Evolutionary conservation across 1,140 invertebrate genomes (phyloP), one percentile per base, ranked within the genome.

Genomic region (Polypedilum pembai): DNA sequence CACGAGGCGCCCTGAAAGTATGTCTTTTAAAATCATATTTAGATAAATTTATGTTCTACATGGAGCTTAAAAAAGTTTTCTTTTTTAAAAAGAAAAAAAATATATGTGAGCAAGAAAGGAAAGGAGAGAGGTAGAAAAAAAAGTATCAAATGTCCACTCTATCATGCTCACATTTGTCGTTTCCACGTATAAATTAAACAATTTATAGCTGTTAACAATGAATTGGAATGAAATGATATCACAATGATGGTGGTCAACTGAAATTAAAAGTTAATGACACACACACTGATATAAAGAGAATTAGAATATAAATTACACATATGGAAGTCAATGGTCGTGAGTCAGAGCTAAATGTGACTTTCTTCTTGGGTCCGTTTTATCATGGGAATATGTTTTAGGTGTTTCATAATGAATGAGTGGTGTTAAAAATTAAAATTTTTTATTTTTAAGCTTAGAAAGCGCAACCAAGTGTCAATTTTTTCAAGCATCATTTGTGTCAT

Each of bases 191-290:
- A 56, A 56, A 56, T 56, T 56, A 56, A 56, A 56, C 45, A 56
- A 56, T 56, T 56, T 56, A 56, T 56, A 12, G 45, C 45, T n/a
- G n/a, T 56, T 33, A 33, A 33, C 24, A 15, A 56, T 12, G n/a
- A n/a, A 56, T 56, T n/a, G 45, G n/a, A 56, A 56, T 15, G 15
- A 45, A 45, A 45, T n/a, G 12, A 56, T 56, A 56, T n/a, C n/a
- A 56, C 45, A 4, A 56, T 56, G 45, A 12, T 56, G 45, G 45
- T 56, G 45, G 45, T 56, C 45, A 56, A 56, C 45, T 56, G 45
- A 56, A 56, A 56, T 56, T n/a, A 56, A 56, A 56, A 56, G 45
- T 56, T n/a, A 56, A 56, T 56, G 45, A 56, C 12, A 56, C n/a
- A n/a, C 4, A 56, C n/a, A 4, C 4, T 10, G n/a, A 56, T 56